phyloP scores from a whole-genome alignment of 1,140 invertebrate species.

The Heliothis virescens region DNA sequence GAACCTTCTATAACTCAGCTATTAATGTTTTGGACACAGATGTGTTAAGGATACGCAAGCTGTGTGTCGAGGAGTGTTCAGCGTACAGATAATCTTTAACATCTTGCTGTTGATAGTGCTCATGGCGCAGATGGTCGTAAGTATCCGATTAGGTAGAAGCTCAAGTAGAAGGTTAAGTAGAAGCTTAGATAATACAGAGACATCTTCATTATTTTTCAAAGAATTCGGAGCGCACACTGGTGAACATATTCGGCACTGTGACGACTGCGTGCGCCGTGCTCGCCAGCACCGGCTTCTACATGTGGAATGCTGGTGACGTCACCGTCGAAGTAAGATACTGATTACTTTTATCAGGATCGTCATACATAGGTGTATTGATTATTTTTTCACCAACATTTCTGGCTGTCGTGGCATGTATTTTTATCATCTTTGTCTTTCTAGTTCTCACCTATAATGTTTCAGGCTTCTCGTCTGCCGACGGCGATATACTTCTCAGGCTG shows the following conservation, averaged over 20 bases:
- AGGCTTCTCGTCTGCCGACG: slow-evolving; percentile 58
- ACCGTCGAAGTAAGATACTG: slow-evolving; percentile 57
- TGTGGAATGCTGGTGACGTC: slow-evolving; percentile 65
- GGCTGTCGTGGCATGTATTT: too few relatives aligned
- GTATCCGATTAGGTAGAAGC: slow-evolving; percentile 22
- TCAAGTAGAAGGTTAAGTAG: too few relatives aligned
- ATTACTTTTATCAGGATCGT: too few relatives aligned
- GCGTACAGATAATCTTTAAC: slow-evolving; percentile 66
- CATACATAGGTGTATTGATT: too few relatives aligned
- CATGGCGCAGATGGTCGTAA: slow-evolving; percentile 73
- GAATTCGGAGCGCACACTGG: slow-evolving; percentile 61
- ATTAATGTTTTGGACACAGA: slow-evolving; percentile 49
- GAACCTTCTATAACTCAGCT: neutral
- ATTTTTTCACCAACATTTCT: neutral
- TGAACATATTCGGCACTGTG: slow-evolving; percentile 43
- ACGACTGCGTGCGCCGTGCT: slow-evolving; percentile 48
- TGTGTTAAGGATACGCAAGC: slow-evolving; percentile 61
- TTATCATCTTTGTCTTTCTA: too few relatives aligned
- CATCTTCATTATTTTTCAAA: slow-evolving; percentile 31
- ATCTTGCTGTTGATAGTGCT: slow-evolving; percentile 62
- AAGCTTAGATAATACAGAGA: too few relatives aligned
- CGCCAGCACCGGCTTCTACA: slow-evolving; percentile 57
- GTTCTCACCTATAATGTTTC: slow-evolving; percentile 15
- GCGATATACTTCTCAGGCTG: slow-evolving; percentile 63
- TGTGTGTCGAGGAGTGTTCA: slow-evolving; percentile 61